phyloP scores from a whole-genome alignment of 92 coral and sea anemone species.

The Porites cylindrica region DNA sequence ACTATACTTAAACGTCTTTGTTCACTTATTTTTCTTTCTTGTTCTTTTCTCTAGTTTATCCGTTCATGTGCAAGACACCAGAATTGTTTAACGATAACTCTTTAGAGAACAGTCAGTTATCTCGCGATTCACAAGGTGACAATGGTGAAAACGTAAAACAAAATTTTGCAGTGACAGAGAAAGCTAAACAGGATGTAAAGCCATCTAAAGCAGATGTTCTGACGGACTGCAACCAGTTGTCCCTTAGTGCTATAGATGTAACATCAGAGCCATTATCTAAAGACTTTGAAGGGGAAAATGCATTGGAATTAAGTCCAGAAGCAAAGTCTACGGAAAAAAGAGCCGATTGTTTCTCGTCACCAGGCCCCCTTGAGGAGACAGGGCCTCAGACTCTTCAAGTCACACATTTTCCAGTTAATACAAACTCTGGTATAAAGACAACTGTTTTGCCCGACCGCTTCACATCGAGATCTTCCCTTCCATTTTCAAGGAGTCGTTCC shows the following conservation, averaged over 20 bases:
- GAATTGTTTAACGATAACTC: neutral
- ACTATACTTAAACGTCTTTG: no score
- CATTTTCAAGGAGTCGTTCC: neutral
- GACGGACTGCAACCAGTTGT: neutral
- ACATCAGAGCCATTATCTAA: neutral
- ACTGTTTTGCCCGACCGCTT: neutral
- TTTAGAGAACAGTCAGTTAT: neutral
- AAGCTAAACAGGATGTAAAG: neutral
- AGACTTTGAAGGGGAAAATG: neutral
- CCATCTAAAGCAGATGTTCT: neutral
- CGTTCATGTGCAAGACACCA: neutral
- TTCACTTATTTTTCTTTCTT: no score
- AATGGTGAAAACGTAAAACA: no score
- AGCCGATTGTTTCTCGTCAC: neutral
- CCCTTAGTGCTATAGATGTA: neutral
- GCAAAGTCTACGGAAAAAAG: neutral
- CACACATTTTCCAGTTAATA: conserved; percentile 55
- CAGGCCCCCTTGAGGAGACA: neutral
- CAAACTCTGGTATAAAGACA: neutral
- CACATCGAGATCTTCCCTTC: neutral
- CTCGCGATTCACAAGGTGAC: neutral
- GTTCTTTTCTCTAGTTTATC: neutral
- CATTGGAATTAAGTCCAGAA: neutral
- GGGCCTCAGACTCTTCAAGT: conserved; percentile 12
- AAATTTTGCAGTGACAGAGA: neutral